Conservation (phyloP, 2,113 vertebrate genomes). For the Micromys minutus region DNA sequence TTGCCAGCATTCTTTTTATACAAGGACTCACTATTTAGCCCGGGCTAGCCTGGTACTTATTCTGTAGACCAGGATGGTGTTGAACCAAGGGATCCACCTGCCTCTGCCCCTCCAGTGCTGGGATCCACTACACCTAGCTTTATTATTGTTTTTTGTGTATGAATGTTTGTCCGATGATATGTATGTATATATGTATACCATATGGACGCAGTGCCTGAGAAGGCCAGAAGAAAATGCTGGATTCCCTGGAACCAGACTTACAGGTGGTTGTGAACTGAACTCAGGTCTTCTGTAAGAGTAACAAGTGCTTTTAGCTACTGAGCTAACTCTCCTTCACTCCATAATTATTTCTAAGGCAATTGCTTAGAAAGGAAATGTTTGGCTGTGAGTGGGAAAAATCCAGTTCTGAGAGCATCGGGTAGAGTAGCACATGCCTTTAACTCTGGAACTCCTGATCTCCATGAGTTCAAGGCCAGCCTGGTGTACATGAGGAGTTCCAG, state of each 20-base stretch:
- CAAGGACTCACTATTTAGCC: neutral
- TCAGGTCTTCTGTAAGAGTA: neutral
- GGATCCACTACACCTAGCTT: neutral
- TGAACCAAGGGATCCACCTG: neutral
- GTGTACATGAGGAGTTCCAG: neutral
- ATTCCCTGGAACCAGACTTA: neutral
- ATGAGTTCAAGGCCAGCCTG: neutral
- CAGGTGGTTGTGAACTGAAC: neutral
- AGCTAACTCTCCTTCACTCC: neutral
- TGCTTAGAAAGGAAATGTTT: neutral
- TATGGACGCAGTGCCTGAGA: neutral
- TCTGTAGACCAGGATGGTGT: neutral
- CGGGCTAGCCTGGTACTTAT: neutral
- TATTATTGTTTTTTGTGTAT: neutral
- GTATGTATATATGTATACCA: neutral
- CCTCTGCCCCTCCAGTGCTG: neutral
- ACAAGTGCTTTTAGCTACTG: neutral
- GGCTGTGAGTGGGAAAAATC: too few species aligned
- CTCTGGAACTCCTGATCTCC: neutral
- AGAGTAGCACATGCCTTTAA: neutral
- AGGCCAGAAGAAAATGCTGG: neutral
- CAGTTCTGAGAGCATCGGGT: neutral
- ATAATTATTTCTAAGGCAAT: neutral
- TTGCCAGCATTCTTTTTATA: neutral
- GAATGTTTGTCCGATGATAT: neutral